These are phyloP conservation scores for Jaculus jaculus DNA, from an alignment of 2,113 vertebrate genomes.

Conservation along the genomic window DNA sequence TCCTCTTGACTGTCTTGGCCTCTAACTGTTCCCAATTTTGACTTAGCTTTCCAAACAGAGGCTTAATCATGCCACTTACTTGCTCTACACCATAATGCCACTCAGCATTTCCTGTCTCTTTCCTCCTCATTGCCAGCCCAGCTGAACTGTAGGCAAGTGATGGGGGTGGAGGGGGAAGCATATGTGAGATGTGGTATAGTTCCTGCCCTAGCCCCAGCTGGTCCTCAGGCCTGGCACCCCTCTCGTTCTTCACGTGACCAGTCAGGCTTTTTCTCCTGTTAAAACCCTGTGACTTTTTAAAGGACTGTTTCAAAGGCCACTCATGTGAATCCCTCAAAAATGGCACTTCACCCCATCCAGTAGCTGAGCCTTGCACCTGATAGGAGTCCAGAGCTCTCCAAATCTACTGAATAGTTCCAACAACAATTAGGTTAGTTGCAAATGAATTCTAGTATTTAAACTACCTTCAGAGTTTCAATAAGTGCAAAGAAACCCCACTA, in stretches of 20 bases:
- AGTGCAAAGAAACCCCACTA: constrained; percentile 14
- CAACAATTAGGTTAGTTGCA: background rate
- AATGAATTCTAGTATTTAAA: background rate
- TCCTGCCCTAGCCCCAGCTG: background rate
- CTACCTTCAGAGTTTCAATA: background rate
- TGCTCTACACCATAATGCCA: rapidly evolving
- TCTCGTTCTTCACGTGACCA: background rate
- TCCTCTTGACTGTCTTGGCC: background rate
- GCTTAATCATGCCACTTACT: background rate
- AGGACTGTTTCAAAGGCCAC: background rate
- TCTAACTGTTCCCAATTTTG: background rate
- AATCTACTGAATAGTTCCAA: background rate
- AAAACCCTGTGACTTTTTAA: background rate
- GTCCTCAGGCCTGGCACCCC: background rate
- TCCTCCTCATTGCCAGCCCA: background rate
- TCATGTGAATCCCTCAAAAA: background rate
- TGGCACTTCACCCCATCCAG: background rate
- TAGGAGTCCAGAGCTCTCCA: background rate
- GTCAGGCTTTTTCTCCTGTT: background rate
- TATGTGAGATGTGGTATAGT: too few species aligned
- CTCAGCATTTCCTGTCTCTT: background rate
- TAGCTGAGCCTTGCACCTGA: background rate
- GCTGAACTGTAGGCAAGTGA: too few species aligned
- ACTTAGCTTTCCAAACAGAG: background rate
- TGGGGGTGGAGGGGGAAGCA: too few species aligned